These are phyloP conservation scores for Sternotherus odoratus DNA, from an alignment of 2,797 vertebrate genomes.

Conservation along the genomic window DNA sequence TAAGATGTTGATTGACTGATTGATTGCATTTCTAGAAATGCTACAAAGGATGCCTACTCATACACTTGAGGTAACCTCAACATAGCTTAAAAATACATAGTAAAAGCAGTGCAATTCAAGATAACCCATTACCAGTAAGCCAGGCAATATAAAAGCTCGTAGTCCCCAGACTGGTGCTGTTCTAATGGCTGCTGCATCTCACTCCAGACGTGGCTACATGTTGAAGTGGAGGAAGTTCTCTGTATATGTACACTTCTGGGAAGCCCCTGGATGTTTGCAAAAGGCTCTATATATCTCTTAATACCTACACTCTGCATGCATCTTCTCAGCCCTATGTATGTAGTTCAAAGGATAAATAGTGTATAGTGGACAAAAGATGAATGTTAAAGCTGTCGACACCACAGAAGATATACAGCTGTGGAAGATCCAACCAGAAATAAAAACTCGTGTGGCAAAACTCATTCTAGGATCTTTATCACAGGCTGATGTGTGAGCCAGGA, in stretches of 20 bases:
- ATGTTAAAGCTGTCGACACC: neutral
- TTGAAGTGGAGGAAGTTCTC: rapidly evolving
- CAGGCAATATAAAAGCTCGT: neutral
- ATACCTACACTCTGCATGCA: neutral
- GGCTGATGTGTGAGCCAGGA: neutral
- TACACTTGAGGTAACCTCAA: neutral
- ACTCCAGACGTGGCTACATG: rapidly evolving
- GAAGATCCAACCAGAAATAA: neutral
- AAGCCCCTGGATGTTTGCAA: neutral
- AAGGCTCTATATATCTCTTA: neutral
- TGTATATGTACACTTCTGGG: rapidly evolving
- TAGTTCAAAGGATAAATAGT: neutral
- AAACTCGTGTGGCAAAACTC: neutral
- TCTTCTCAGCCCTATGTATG: neutral
- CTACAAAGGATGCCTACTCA: neutral
- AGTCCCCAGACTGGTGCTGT: neutral
- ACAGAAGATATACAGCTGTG: neutral
- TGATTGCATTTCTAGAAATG: neutral
- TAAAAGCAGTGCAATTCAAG: neutral
- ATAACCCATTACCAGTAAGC: neutral
- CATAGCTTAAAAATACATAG: neutral
- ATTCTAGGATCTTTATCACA: neutral
- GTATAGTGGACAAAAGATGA: neutral
- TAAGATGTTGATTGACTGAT: neutral
- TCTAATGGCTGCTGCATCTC: rapidly evolving